Percentiles rank a stretch among this genome's conserved stretches.
These are phyloP conservation scores for Ips typographus DNA, from an alignment of 1,140 invertebrate species.

Conservation along the genomic window DNA sequence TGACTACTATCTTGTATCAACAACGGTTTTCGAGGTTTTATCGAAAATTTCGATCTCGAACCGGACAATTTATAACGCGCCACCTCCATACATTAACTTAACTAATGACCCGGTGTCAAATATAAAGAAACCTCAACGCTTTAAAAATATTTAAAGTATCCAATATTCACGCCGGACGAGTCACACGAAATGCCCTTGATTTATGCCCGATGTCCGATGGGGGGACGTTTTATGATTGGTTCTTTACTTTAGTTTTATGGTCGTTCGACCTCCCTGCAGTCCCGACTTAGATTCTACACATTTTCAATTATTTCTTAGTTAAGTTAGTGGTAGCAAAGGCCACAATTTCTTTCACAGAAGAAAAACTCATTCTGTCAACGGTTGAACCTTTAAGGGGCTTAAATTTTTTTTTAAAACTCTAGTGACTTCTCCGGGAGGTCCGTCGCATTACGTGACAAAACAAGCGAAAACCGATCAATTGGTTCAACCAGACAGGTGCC, in stretches of 20 bases:
- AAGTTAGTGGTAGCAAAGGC: not conserved
- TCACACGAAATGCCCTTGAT: conserved; percentile 7
- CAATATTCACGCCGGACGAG: conserved; percentile 35
- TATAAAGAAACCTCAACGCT: conserved; percentile 32
- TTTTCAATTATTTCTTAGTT: not conserved
- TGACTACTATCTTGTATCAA: conserved; percentile 46
- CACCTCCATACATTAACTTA: conserved; percentile 43
- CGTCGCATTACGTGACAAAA: conserved; percentile 1
- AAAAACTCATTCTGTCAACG: no score
- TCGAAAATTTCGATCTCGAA: conserved; percentile 43
- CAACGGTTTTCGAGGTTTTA: conserved; percentile 45
- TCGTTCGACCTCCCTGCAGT: not conserved
- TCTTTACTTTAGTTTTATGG: conserved; percentile 1
- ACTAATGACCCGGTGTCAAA: conserved; percentile 46
- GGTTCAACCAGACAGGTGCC: not conserved
- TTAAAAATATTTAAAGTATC: conserved; percentile 41
- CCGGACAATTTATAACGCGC: conserved; percentile 44
- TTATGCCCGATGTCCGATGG: conserved; percentile 7
- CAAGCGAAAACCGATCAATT: conserved; percentile 1
- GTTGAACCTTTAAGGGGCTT: no score
- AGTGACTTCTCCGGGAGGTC: not conserved
- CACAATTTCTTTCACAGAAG: no score
- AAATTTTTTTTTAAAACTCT: not conserved
- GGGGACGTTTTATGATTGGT: conserved; percentile 28
- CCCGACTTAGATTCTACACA: not conserved